Evolutionary conservation across 2,113 vertebrate species (phyloP).

Genomic region (Okapia johnstoni): DNA sequence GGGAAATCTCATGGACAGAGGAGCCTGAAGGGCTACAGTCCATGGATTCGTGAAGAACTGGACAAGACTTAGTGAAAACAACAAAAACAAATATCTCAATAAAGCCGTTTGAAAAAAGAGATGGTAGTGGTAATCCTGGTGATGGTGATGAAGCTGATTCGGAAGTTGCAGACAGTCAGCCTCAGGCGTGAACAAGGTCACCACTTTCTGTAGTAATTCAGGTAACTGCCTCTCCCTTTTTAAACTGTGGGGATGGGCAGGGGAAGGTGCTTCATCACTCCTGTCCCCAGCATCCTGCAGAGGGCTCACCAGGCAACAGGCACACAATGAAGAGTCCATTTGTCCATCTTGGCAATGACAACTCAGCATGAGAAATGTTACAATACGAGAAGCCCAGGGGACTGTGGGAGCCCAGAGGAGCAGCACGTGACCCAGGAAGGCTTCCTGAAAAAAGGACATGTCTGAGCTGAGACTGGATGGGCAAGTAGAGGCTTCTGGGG

Average conservation of each 20-base stretch:
- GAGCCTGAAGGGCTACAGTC: neutral
- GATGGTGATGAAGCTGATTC: neutral
- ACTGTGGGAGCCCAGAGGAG: neutral
- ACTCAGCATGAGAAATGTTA: neutral
- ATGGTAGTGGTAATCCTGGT: too few species aligned
- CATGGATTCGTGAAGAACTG: rapidly evolving
- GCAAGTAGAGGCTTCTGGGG: neutral
- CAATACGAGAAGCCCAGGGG: neutral
- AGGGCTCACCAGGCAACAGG: neutral
- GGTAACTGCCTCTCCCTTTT: neutral
- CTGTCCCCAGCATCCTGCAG: neutral
- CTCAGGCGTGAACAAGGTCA: neutral
- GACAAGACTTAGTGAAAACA: neutral
- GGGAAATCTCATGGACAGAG: neutral
- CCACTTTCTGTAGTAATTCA: neutral
- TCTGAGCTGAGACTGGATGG: neutral
- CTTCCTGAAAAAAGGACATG: neutral
- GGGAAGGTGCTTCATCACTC: neutral
- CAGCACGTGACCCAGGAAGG: neutral
- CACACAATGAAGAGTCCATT: neutral
- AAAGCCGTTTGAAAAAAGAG: neutral
- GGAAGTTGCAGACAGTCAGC: neutral
- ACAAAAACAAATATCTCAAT: neutral
- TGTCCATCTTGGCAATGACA: neutral
- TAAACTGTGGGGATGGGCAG: neutral